A percentile compares a stretch with the other conserved stretches of the same genome.
Evolutionary conservation across 2,888 invertebrate species (phyloP).

Genomic region (Phytoseiulus persimilis): DNA sequence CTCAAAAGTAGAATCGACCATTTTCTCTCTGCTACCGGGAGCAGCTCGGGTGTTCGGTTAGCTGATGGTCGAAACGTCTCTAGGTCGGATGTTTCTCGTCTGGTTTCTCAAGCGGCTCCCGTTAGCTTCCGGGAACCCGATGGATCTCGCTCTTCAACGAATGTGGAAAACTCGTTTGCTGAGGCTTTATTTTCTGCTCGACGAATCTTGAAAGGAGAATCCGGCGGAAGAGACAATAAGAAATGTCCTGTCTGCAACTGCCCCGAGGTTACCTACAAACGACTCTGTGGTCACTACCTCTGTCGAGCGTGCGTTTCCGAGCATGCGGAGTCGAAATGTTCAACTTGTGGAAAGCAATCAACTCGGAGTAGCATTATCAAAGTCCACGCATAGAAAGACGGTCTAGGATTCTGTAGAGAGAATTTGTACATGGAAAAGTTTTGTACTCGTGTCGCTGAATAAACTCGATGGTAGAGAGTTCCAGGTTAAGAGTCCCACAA

Average conservation of each 20-base stretch:
- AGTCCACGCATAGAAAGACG: not conserved
- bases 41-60: not conserved
- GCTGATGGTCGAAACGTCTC: conserved; percentile 19
- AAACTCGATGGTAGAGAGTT: no score
- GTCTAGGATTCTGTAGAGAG: not conserved
- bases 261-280: not conserved
- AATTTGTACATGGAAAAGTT: not conserved
- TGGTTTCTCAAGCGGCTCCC: not conserved
- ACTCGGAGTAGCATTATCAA: not conserved
- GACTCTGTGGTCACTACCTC: not conserved
- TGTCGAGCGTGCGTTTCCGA: conserved; percentile 12
- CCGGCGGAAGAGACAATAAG: not conserved
- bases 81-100: not conserved
- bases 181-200: not conserved
- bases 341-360: conserved; percentile 11
- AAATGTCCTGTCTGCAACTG: not conserved
- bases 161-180: not conserved
- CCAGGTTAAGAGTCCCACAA: no score
- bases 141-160: not conserved
- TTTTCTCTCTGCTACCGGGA: conserved; percentile 23
- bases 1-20: conserved; percentile 32
- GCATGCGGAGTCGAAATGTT: not conserved
- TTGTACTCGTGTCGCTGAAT: no score
- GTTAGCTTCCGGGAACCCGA: not conserved
- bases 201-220: not conserved